Base-by-base conservation (phyloP, 2,888 invertebrate species). In the Leptogaster cylindrica region DNA sequence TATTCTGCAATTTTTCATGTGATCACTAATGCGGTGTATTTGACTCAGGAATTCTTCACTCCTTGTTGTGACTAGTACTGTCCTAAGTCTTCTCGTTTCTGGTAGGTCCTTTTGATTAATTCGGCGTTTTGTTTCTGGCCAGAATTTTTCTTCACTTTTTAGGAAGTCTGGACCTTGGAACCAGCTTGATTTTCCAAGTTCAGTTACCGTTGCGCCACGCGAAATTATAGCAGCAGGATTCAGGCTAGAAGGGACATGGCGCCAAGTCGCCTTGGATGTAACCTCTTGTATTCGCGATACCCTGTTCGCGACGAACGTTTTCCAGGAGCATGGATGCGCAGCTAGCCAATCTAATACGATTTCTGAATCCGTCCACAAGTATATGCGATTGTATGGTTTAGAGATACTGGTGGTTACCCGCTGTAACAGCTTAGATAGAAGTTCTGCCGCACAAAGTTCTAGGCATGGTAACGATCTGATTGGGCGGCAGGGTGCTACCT, bases 161-260 rank as follows among this genome's bases (percentile, higher is more conserved):
- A n/a, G n/a, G n/a, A n/a, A n/a, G n/a, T n/a, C n/a, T n/a, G n/a
- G n/a, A n/a, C n/a, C n/a, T n/a, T n/a, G n/a, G n/a, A n/a, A n/a
- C n/a, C n/a, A n/a, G n/a, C n/a, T n/a, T n/a, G n/a, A n/a, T n/a
- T n/a, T n/a, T n/a, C n/a, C n/a, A n/a, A n/a, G n/a, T n/a, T n/a
- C n/a, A n/a, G n/a, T n/a, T n/a, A n/a, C n/a, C n/a, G n/a, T n/a
- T n/a, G n/a, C 12, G 51, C 77, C 77, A 33, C 77, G 48, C 0
- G 76, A 76, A 1, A 75, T 71, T 8, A 73, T 72, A 65, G 77
- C 76, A n/a, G 76, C 75, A 0, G 77, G 75, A 63, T 78, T 78
- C 4, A 71, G 58, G 23, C 69, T 61, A 4, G 73, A 72, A 12
- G 68, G 33, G 0, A 77, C 73, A 55, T 77, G 73, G 36, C 58